Conservation (phyloP, 2,797 vertebrate species). For the Centropyge bicolor region DNA sequence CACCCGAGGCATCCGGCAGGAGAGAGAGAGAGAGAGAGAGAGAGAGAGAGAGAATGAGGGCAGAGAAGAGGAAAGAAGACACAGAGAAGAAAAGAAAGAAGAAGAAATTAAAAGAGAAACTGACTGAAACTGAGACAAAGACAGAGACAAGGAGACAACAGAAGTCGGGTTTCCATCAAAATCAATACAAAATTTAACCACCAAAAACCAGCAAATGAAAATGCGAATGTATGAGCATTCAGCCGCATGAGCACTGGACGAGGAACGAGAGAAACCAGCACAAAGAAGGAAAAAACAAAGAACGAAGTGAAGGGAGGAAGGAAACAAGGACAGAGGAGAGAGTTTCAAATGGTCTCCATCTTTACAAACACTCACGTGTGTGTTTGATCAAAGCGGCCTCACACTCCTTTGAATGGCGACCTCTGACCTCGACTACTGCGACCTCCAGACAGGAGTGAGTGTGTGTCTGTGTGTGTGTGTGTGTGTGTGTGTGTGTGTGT, state of each 20-base stretch:
- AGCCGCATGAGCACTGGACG: no score
- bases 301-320: background rate
- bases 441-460: slow-evolving; percentile 37
- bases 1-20: slow-evolving; percentile 68
- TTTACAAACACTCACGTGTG: slow-evolving; percentile 23
- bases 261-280: background rate
- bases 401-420: slow-evolving; percentile 50
- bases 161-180: background rate
- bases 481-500: slow-evolving; percentile 33
- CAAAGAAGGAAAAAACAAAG: background rate
- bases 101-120: background rate
- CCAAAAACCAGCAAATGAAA: background rate
- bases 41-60: slow-evolving; percentile 47
- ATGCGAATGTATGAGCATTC: no score
- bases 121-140: background rate
- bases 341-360: slow-evolving; percentile 22
- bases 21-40: slow-evolving; percentile 34
- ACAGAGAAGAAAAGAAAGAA: slow-evolving; percentile 10
- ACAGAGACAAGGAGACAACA: background rate
- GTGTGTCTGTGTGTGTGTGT: slow-evolving; percentile 37
- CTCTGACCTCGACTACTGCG: slow-evolving; percentile 58
- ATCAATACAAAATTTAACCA: background rate
- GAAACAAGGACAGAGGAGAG: background rate
- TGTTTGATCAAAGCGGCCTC: slow-evolving; percentile 69
- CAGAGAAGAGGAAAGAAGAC: slow-evolving; percentile 48